Evolutionary conservation across 2,113 vertebrate species (phyloP), one percentile per base, ranked within the genome.

Genomic region (Crotalus helleri): DNA sequence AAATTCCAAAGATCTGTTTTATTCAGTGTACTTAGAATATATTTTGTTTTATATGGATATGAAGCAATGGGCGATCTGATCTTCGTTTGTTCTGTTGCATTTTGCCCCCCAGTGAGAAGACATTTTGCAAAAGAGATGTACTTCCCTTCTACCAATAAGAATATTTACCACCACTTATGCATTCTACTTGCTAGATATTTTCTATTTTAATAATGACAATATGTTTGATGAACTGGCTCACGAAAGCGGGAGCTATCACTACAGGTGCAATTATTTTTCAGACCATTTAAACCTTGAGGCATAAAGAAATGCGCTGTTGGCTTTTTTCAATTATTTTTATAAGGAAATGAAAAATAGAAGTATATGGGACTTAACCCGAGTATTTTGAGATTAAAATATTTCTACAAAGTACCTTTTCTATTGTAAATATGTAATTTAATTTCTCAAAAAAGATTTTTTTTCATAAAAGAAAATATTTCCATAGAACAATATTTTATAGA

Each of bases 391-490:
- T 97, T 94, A 94, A 95, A 97, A 95, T 96, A 49, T 90, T 93
- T 93, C 95, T 95, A 96, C 97, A 97, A 96, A 96, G 91, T 91
- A 96, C 92, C 94, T 94, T 97, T 97, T 97, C 96, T 97, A 92
- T 86, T 98, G 98, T 98, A 98, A 97, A 98, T 98, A 97, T 98
- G 98, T 98, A 98, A 98, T 98, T 98, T 96, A 95, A 94, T 97
- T 95, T 97, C 94, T 96, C 95, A 95, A 94, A 96, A 96, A 94
- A 97, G 64, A 69, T 69, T 95, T 96, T 96, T 96, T 98, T 96
- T 97, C 97, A 97, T 96, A 97, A 97, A 97, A 97, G 23, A 59
- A 61, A 33, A 97, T 58, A 23, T 96, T 97, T 98, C 97, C 95
- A 97, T 95, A 96, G 95, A 97, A 69, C 91, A 97, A 97, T 97